Evolutionary conservation across 2,797 vertebrate genomes (phyloP).

Genomic region (Lepidocolaptes lacrymiger): DNA sequence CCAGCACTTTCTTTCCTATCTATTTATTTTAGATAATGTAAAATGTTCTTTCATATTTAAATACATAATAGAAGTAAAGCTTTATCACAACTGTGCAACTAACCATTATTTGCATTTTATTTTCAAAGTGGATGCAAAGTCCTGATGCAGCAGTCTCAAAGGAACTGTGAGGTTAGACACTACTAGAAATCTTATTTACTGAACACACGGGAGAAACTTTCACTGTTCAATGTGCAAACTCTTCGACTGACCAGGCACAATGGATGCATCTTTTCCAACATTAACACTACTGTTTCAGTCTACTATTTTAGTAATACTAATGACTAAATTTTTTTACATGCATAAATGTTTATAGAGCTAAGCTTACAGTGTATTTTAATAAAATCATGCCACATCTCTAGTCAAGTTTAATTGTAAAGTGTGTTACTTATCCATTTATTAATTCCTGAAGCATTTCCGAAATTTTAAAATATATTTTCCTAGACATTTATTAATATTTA

Average conservation of each 20-base stretch:
- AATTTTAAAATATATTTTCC: neutral
- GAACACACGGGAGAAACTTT: neutral
- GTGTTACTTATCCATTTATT: neutral
- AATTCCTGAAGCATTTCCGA: neutral
- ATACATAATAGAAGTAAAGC: neutral
- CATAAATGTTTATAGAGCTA: neutral
- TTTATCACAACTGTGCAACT: neutral
- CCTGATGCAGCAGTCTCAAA: neutral
- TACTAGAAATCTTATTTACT: neutral
- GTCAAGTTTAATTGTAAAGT: neutral
- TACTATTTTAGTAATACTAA: neutral
- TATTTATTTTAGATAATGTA: slow-evolving; percentile 48
- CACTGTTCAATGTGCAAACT: neutral
- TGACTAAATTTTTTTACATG: neutral
- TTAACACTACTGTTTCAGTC: neutral
- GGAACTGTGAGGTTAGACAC: neutral
- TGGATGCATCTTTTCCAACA: neutral
- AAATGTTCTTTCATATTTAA: slow-evolving; percentile 25
- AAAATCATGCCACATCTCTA: neutral
- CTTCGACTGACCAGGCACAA: neutral
- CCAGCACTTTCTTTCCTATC: neutral
- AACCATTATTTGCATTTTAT: slow-evolving; percentile 10
- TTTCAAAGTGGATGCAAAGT: neutral
- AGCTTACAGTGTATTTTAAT: neutral
- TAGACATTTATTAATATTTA: neutral